Conservation (phyloP, 2,888 invertebrate species). For the Carpatolechia fugitivella region DNA sequence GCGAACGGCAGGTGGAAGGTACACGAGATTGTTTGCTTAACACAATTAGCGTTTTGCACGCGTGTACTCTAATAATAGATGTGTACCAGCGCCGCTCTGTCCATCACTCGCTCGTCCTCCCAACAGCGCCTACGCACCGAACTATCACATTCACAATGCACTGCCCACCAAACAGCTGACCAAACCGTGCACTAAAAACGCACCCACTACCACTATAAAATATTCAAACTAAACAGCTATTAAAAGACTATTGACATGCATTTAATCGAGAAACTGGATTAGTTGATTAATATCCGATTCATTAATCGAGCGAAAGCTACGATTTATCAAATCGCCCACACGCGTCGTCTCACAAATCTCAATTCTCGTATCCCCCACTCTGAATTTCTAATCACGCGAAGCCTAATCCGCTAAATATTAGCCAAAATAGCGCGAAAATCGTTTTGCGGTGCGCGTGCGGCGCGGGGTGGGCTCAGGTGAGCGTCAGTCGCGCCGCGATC, state of each 20-base stretch:
- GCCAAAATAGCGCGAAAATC: conserved; percentile 79
- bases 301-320: conserved; percentile 53
- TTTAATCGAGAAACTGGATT: conserved; percentile 50
- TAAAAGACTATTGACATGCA: conserved; percentile 19
- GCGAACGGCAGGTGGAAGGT: conserved; percentile 55
- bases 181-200: neutral
- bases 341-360: conserved; percentile 44
- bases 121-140: conserved; percentile 53
- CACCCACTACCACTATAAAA: conserved; percentile 5
- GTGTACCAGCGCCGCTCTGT: conserved; percentile 54
- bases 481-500: conserved; percentile 73
- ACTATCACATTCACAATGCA: conserved; percentile 34
- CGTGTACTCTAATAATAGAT: conserved; percentile 65
- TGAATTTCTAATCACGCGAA: conserved; percentile 66
- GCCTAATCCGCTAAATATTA: conserved; percentile 76
- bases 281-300: conserved; percentile 47
- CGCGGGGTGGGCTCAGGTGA: conserved; percentile 63
- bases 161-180: conserved; percentile 43
- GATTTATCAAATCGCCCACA: conserved; percentile 65
- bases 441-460: conserved; percentile 69
- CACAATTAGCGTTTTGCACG: conserved; percentile 73
- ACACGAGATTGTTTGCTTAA: conserved; percentile 66
- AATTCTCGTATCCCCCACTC: conserved; percentile 49
- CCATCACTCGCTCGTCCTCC: conserved; percentile 60
- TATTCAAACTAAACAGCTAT: conserved; percentile 13